Percentiles rank a stretch among this genome's conserved stretches.
These are phyloP conservation scores for Uria lomvia DNA, from an alignment of 2,113 vertebrate species.

Conservation along the genomic window DNA sequence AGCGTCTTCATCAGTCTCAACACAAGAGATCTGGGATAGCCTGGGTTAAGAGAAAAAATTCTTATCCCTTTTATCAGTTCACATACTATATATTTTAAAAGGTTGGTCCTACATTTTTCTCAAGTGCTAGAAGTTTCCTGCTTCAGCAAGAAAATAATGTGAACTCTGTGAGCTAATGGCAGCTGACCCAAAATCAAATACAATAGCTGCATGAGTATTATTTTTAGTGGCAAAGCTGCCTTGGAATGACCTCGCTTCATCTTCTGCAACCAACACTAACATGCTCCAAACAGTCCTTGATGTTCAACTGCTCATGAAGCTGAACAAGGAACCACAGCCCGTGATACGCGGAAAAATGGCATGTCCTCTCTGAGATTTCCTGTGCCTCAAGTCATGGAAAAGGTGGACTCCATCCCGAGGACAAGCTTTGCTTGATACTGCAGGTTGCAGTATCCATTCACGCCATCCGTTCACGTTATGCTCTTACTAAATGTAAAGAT, in stretches of 20 bases:
- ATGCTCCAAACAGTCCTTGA: not conserved
- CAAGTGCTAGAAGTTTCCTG: not conserved
- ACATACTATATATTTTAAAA: not conserved
- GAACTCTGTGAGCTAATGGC: not conserved
- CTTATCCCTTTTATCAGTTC: not conserved
- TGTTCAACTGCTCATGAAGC: not conserved
- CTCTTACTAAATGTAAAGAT: not conserved
- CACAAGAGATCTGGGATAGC: not conserved
- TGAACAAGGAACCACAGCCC: not conserved
- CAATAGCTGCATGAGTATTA: not conserved
- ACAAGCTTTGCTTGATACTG: not conserved
- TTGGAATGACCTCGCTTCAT: not conserved
- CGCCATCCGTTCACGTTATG: not conserved
- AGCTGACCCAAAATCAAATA: not conserved
- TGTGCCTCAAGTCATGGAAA: not conserved
- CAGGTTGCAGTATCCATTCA: not conserved
- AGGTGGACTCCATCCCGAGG: not conserved
- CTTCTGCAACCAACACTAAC: not conserved
- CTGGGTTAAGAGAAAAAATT: not conserved
- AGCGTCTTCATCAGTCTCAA: not conserved
- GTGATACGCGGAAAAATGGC: rapidly evolving
- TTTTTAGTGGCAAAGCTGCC: not conserved
- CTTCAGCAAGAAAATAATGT: not conserved
- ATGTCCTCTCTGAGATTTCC: not conserved
- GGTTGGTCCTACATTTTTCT: not conserved